Conservation (phyloP, 2,888 invertebrate genomes). For the Anodontia alba region DNA sequence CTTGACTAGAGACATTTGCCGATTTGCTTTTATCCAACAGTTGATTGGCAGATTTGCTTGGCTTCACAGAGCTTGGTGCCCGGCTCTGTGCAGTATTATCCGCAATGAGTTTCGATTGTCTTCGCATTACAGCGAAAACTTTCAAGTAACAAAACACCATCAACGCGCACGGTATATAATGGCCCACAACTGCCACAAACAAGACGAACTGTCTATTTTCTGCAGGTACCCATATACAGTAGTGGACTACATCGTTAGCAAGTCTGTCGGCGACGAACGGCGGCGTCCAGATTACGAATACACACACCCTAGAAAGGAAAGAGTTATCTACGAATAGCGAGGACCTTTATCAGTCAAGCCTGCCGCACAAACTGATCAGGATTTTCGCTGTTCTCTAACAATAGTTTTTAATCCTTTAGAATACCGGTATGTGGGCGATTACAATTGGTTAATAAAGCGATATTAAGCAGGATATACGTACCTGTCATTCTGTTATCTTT, state of each 20-base stretch:
- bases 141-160: conserved; percentile 76
- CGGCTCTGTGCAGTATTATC: neutral
- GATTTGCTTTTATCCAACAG: neutral
- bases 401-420: too few species aligned
- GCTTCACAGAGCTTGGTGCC: neutral
- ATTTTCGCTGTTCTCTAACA: too few species aligned
- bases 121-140: conserved; percentile 70
- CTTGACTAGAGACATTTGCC: neutral
- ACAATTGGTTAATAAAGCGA: too few species aligned
- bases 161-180: conserved; percentile 76
- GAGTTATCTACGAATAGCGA: neutral
- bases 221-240: conserved; percentile 80
- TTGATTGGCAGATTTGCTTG: neutral
- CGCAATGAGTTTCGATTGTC: conserved; percentile 7
- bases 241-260: conserved; percentile 55
- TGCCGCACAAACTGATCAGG: too few species aligned
- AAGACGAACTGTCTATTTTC: conserved; percentile 79
- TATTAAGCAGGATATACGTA: too few species aligned
- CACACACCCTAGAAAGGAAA: conserved; percentile 67
- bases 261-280: conserved; percentile 78
- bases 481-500: too few species aligned
- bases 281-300: conserved; percentile 78
- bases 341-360: too few species aligned
- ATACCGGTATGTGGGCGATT: too few species aligned
- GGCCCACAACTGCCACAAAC: conserved; percentile 79